These are phyloP conservation scores for Drosophila meridiana DNA, from an alignment of 2,888 invertebrate species.

Conservation along the genomic window DNA sequence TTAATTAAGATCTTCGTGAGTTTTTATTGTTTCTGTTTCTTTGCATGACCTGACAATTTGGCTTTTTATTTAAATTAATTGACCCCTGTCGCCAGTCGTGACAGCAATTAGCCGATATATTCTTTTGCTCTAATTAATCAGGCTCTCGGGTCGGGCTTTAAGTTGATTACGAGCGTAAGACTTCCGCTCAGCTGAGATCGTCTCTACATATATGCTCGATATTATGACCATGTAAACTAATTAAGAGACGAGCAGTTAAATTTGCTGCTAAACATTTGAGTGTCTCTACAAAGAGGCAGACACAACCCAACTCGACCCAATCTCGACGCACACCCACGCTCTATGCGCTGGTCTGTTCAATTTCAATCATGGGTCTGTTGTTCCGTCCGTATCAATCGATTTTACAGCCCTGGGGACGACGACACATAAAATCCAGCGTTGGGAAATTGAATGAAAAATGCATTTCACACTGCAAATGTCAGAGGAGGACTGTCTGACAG, in stretches of 20 bases:
- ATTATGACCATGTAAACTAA: conserved; percentile 66
- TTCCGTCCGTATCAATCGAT: conserved; percentile 73
- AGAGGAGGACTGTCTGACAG: conserved; percentile 32
- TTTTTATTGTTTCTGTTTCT: conserved; percentile 24
- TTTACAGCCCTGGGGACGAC: conserved; percentile 65
- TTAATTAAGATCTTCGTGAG: conserved; percentile 47
- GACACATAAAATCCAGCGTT: conserved; percentile 59
- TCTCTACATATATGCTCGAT: neutral
- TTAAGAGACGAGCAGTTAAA: conserved; percentile 66
- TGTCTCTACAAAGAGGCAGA: neutral
- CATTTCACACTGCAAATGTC: conserved; percentile 65
- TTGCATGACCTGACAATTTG: conserved; percentile 59
- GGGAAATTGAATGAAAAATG: conserved; percentile 79
- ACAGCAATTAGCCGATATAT: conserved; percentile 71
- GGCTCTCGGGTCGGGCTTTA: conserved; percentile 43
- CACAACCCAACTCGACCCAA: conserved; percentile 2
- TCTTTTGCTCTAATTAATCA: conserved; percentile 65
- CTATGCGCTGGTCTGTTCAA: conserved; percentile 39
- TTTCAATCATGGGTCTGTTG: conserved; percentile 73
- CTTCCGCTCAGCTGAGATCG: conserved; percentile 43
- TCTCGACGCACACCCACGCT: conserved; percentile 28
- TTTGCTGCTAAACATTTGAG: conserved; percentile 66
- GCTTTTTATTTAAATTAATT: conserved; percentile 79
- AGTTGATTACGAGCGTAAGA: conserved; percentile 54
- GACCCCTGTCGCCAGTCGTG: conserved; percentile 70